A percentile compares a stretch with the other conserved stretches of the same genome.
Conservation (phyloP, 2,113 vertebrate genomes). For the Labeo catla region DNA sequence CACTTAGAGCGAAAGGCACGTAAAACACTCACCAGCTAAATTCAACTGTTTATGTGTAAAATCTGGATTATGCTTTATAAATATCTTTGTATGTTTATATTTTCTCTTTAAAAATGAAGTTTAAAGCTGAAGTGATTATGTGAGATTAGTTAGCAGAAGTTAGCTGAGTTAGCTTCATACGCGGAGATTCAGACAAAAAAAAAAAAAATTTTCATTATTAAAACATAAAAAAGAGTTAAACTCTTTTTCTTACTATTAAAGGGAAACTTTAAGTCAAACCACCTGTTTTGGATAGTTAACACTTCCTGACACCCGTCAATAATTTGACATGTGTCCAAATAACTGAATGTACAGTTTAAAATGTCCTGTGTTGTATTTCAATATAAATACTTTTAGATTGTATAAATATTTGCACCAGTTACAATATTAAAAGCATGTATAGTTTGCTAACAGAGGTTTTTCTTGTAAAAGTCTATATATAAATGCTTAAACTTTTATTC, state of each 20-base stretch:
- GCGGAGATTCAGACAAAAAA: not conserved
- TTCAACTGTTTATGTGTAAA: not conserved
- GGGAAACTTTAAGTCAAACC: not conserved
- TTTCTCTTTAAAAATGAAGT: not conserved
- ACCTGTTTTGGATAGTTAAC: not conserved
- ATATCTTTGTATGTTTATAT: not conserved
- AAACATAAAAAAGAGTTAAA: too few species aligned
- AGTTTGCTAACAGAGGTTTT: not conserved
- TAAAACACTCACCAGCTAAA: not conserved
- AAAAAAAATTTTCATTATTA: not conserved
- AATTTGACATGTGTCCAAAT: not conserved
- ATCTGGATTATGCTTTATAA: not conserved
- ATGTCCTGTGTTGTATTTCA: not conserved
- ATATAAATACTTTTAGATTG: not conserved
- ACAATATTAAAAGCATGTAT: not conserved
- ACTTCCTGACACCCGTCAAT: not conserved
- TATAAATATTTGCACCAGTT: not conserved
- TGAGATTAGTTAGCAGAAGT: slow-evolving; percentile 40
- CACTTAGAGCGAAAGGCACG: not conserved
- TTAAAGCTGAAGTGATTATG: slow-evolving; percentile 29
- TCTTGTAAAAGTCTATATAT: not conserved
- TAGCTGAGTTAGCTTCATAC: slow-evolving; percentile 36
- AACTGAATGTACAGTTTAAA: not conserved
- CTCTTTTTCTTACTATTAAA: not conserved
- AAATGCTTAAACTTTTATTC: not conserved